phyloP scores from a whole-genome alignment of 2,113 vertebrate genomes.

The Aspiorhynchus laticeps region DNA sequence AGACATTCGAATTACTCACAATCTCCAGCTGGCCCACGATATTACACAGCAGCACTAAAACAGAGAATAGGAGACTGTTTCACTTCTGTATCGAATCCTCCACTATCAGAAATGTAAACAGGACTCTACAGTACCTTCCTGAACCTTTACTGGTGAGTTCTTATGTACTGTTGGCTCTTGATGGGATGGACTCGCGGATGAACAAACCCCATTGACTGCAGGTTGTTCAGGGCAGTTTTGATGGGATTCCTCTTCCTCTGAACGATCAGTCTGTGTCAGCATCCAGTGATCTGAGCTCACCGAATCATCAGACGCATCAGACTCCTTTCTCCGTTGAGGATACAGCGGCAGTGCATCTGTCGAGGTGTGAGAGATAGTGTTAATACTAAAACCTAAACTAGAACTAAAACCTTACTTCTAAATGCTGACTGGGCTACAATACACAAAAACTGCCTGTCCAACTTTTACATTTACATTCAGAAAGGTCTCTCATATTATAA shows the following conservation, averaged over 20 bases:
- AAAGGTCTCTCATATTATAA: too few species aligned
- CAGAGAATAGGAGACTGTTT: not conserved
- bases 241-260: not conserved
- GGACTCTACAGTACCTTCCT: conserved; percentile 5
- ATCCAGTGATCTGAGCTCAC: conserved; percentile 27
- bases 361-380: not conserved
- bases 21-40: conserved; percentile 51
- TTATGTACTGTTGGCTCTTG: not conserved
- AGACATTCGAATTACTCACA: conserved; percentile 41
- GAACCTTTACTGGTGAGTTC: not conserved
- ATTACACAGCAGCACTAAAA: conserved; percentile 62
- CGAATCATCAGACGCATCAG: conserved; percentile 3
- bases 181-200: not conserved
- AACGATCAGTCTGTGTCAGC: not conserved
- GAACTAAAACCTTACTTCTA: too few species aligned
- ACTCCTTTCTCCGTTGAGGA: not conserved
- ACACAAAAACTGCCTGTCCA: too few species aligned
- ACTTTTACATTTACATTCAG: too few species aligned
- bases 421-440: too few species aligned
- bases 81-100: not conserved
- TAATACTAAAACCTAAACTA: not conserved
- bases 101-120: not conserved
- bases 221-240: not conserved
- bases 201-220: not conserved
- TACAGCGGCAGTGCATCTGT: not conserved